Conservation (phyloP, 2,797 vertebrate species). For the Tapirus indicus region DNA sequence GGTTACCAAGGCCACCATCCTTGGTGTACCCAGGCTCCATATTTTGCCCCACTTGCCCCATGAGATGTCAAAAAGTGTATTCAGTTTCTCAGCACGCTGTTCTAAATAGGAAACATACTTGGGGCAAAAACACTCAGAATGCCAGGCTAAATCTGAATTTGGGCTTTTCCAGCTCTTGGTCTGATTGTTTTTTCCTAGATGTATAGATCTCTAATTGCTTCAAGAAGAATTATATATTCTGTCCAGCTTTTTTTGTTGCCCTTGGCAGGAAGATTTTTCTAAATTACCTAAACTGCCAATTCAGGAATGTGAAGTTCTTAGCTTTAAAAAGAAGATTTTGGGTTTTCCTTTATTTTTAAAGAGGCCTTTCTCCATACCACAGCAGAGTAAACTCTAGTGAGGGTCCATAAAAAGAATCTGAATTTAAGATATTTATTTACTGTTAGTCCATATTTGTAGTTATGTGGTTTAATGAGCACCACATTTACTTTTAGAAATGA, state of each 20-base stretch:
- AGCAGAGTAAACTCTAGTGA: background rate
- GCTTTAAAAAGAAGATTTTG: background rate
- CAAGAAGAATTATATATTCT: background rate
- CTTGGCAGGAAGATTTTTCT: background rate
- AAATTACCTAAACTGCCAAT: background rate
- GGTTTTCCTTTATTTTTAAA: background rate
- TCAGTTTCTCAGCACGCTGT: background rate
- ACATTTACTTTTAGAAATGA: background rate
- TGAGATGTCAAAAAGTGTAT: background rate
- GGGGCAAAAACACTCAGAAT: background rate
- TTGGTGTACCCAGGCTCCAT: background rate
- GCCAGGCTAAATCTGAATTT: background rate
- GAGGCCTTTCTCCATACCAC: background rate
- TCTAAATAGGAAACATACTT: background rate
- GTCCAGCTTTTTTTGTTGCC: background rate
- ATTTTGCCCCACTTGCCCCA: background rate
- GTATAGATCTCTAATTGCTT: background rate
- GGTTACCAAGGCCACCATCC: background rate
- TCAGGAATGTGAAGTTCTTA: background rate
- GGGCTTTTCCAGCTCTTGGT: background rate
- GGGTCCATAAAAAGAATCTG: background rate
- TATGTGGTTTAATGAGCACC: background rate
- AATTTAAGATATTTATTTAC: background rate
- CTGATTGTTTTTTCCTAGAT: background rate
- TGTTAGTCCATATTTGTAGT: background rate